Conservation (phyloP, 2,888 invertebrate species). For the Zaprionus lineosus region DNA sequence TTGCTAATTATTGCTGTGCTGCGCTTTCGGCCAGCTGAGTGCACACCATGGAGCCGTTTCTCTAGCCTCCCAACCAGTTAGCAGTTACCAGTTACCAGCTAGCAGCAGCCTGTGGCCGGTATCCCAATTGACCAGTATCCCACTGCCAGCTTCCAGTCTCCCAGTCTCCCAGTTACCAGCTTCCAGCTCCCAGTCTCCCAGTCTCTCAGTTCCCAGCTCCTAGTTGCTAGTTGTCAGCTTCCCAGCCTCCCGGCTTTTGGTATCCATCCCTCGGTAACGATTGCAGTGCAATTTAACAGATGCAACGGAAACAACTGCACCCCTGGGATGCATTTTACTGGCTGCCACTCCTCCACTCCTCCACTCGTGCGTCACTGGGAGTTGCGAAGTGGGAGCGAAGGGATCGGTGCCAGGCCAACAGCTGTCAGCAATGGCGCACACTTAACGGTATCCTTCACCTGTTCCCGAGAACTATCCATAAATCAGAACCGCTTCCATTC, state of each 20-base stretch:
- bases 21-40: conserved; percentile 52
- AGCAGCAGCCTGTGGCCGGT: not conserved
- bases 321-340: conserved; percentile 54
- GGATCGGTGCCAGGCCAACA: conserved; percentile 13
- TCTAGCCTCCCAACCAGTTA: conserved; percentile 1
- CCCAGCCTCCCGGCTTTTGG: not conserved
- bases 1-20: conserved; percentile 62
- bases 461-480: conserved; percentile 21
- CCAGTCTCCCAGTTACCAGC: not conserved
- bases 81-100: not conserved
- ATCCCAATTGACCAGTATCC: not conserved
- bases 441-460: conserved; percentile 14
- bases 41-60: conserved; percentile 36
- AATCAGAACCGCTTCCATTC: conserved; percentile 36
- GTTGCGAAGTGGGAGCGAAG: too few species aligned
- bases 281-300: conserved; percentile 49
- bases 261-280: conserved; percentile 26
- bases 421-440: conserved; percentile 23
- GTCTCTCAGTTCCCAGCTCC: not conserved
- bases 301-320: conserved; percentile 61
- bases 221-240: conserved; percentile 3
- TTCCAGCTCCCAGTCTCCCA: not conserved
- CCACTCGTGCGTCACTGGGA: conserved; percentile 2
- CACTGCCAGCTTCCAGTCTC: not conserved
- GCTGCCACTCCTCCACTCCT: conserved; percentile 18